phyloP scores from a whole-genome alignment of 2,113 vertebrate genomes.

The Calidris pugnax region DNA sequence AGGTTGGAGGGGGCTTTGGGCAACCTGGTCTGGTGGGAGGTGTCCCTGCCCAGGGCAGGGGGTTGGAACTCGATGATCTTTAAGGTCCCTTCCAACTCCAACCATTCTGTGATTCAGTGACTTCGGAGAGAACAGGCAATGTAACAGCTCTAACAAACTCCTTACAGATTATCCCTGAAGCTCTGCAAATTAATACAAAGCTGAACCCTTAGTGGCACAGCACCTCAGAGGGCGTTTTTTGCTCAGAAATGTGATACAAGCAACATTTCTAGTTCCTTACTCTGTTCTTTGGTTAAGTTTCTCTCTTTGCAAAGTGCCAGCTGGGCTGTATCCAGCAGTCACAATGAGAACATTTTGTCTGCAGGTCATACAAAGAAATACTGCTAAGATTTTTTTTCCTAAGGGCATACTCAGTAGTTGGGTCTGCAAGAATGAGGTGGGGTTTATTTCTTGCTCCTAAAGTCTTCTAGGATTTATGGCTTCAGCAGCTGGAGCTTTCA shows the following conservation, averaged over 20 bases:
- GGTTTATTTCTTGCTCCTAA: not conserved
- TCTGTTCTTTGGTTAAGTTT: not conserved
- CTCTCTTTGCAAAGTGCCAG: not conserved
- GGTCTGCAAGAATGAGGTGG: too few relatives aligned
- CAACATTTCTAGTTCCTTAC: not conserved
- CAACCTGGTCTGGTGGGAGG: too few relatives aligned
- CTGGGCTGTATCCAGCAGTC: not conserved
- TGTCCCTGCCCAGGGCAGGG: too few relatives aligned
- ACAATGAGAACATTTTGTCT: not conserved
- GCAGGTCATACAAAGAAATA: not conserved
- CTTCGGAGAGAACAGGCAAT: not conserved
- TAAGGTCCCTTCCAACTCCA: too few relatives aligned
- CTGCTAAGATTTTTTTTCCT: rapidly evolving
- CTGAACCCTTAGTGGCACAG: not conserved
- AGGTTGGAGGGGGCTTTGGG: too few relatives aligned
- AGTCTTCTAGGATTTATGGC: not conserved
- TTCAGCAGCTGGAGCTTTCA: not conserved
- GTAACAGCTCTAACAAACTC: not conserved
- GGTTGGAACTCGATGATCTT: too few relatives aligned
- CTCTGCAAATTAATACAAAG: not conserved
- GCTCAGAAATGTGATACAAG: not conserved
- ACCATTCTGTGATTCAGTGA: too few relatives aligned
- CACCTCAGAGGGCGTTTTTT: not conserved
- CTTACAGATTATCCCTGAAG: not conserved
- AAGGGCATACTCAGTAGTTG: too few relatives aligned